These are phyloP conservation scores for Pomatorhinus ruficollis DNA, from an alignment of 2,113 vertebrate genomes.

Conservation along the genomic window DNA sequence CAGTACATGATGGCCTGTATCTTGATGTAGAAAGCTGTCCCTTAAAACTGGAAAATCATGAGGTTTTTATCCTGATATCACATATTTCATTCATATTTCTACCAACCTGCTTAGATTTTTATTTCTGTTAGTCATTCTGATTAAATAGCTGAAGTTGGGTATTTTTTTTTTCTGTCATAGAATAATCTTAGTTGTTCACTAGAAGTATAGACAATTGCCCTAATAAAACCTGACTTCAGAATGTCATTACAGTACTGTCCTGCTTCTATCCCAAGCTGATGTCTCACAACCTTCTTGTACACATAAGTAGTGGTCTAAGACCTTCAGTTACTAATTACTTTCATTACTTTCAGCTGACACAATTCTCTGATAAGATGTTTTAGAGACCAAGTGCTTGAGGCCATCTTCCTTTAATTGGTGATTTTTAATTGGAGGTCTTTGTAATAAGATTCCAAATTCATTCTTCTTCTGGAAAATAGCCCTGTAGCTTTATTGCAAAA, in stretches of 20 bases:
- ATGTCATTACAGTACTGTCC: neutral
- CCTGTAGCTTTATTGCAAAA: constrained; percentile 3
- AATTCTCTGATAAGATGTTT: constrained; percentile 10
- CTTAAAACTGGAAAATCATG: neutral
- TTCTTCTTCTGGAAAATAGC: constrained; percentile 41
- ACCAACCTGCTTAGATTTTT: neutral
- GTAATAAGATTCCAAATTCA: constrained; percentile 13
- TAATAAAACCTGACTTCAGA: neutral
- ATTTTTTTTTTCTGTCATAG: neutral
- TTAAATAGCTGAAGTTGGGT: neutral
- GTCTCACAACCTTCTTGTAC: neutral
- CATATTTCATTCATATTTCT: neutral
- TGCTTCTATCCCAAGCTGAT: neutral
- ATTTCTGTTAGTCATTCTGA: neutral
- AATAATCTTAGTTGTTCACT: neutral
- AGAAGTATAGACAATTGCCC: neutral
- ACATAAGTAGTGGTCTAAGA: neutral
- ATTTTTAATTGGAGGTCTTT: constrained; percentile 37
- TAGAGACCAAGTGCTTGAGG: neutral
- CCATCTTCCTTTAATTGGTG: constrained; percentile 42
- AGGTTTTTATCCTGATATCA: neutral
- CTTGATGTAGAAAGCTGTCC: neutral
- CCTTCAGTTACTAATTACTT: constrained; percentile 15
- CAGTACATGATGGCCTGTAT: neutral
- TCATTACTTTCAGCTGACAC: neutral